Conservation (phyloP, 1,140 invertebrate species). For the Triops longicaudatus region DNA sequence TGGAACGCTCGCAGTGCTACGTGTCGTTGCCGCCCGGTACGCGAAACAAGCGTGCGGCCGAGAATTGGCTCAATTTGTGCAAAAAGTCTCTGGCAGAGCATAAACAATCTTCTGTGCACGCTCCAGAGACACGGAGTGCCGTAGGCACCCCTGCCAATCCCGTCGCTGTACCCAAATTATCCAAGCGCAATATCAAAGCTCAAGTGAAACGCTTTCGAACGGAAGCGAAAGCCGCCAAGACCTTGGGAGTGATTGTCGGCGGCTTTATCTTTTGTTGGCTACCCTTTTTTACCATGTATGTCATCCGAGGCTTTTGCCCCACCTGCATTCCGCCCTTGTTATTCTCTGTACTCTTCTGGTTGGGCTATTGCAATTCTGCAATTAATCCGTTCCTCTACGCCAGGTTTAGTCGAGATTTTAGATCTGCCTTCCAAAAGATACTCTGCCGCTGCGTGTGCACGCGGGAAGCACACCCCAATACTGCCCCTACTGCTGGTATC, state of each 20-base stretch:
- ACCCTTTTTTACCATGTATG: slow-evolving; percentile 90
- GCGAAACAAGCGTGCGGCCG: neutral
- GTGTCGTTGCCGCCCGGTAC: neutral
- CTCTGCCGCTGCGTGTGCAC: slow-evolving; percentile 71
- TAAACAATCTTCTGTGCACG: neutral
- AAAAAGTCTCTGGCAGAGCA: neutral
- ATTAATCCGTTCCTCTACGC: slow-evolving; percentile 90
- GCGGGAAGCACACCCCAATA: slow-evolving; percentile 33
- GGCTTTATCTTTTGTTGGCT: slow-evolving; percentile 90
- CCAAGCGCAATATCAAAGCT: slow-evolving; percentile 74
- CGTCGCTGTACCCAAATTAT: slow-evolving; percentile 60
- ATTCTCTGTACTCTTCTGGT: slow-evolving; percentile 89
- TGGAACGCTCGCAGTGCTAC: slow-evolving; percentile 30
- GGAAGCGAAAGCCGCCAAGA: slow-evolving; percentile 91
- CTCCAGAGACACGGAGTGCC: slow-evolving; percentile 21
- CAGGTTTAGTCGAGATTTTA: slow-evolving; percentile 84
- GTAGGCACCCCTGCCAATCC: slow-evolving; percentile 46
- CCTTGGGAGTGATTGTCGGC: slow-evolving; percentile 78
- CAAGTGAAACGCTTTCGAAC: slow-evolving; percentile 75
- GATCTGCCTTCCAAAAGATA: slow-evolving; percentile 83
- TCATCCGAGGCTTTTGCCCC: slow-evolving; percentile 70
- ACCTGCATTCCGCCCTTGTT: slow-evolving; percentile 67
- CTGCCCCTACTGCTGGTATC: slow-evolving; percentile 30
- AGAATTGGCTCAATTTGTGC: slow-evolving; percentile 10
- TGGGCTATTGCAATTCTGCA: slow-evolving; percentile 93